Conservation (phyloP, 1,140 invertebrate species). For the Plutomurus gul region DNA sequence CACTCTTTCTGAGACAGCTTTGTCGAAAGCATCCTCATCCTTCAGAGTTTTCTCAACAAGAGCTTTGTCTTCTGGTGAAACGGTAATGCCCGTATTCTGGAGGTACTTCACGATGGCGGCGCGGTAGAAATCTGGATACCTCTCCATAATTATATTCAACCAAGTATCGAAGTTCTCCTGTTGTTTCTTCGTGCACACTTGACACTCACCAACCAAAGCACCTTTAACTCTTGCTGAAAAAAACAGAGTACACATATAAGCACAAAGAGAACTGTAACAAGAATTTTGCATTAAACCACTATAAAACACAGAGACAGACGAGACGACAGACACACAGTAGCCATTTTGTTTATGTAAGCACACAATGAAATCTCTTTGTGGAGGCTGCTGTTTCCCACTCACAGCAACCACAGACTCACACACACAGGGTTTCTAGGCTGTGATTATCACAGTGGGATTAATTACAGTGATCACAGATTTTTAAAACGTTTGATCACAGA, state of each 20-base stretch:
- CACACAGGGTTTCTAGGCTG: no score
- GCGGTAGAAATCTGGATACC: slow-evolving; percentile 12
- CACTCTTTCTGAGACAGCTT: not conserved
- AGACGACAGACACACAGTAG: no score
- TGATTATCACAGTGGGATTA: no score
- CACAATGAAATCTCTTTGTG: no score
- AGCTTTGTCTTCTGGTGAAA: not conserved
- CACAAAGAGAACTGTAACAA: not conserved
- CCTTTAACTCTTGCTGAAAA: slow-evolving; percentile 19
- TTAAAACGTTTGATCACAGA: no score
- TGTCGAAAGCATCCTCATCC: not conserved
- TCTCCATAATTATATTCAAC: not conserved
- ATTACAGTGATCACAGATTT: no score
- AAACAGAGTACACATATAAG: no score
- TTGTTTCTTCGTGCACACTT: slow-evolving; percentile 35
- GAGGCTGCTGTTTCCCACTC: no score
- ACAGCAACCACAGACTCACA: no score
- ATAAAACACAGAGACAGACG: not conserved
- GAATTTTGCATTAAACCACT: not conserved
- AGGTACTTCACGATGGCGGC: slow-evolving; percentile 30
- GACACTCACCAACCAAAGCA: slow-evolving; percentile 23
- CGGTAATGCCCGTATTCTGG: not conserved
- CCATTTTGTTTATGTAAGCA: no score
- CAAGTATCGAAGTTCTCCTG: not conserved
- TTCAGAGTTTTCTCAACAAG: not conserved